Percentiles rank a stretch among this genome's conserved stretches.
phyloP scores from a whole-genome alignment of 2,888 invertebrate species.

The Lagria hirta region DNA sequence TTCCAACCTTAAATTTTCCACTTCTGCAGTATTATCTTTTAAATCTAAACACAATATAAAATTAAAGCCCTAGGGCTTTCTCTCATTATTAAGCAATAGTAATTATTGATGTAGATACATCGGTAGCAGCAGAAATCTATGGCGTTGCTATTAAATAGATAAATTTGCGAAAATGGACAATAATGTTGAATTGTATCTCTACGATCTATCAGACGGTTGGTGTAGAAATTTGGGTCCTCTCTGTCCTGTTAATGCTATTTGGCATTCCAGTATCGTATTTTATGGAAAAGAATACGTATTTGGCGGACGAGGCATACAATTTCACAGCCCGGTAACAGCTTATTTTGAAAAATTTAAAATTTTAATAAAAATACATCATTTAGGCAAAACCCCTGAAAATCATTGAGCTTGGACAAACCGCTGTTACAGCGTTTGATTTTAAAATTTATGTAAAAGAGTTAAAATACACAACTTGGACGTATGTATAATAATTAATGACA shows the following conservation, averaged over 20 bases:
- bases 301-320: conserved; percentile 6
- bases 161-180: conserved; percentile 8
- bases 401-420: conserved; percentile 5
- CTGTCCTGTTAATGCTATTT: conserved; percentile 10
- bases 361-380: no score
- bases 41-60: no score
- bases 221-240: conserved; percentile 12
- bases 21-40: no score
- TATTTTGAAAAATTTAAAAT: no score
- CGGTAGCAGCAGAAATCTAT: no score
- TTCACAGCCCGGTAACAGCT: conserved; percentile 12
- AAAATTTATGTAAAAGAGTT: conserved; percentile 11
- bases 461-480: conserved; percentile 10
- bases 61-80: no score
- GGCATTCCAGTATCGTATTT: conserved; percentile 14
- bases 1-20: no score
- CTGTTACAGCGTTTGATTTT: conserved; percentile 1
- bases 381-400: conserved; percentile 12
- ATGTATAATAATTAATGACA: no score
- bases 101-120: no score
- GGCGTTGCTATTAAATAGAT: no score
- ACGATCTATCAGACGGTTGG: conserved; percentile 16
- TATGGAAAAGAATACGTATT: conserved; percentile 15
- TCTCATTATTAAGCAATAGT: no score
- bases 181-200: conserved; percentile 9